Conservation (phyloP, 2,888 invertebrate genomes). For the Aleiodes leptofemur region DNA sequence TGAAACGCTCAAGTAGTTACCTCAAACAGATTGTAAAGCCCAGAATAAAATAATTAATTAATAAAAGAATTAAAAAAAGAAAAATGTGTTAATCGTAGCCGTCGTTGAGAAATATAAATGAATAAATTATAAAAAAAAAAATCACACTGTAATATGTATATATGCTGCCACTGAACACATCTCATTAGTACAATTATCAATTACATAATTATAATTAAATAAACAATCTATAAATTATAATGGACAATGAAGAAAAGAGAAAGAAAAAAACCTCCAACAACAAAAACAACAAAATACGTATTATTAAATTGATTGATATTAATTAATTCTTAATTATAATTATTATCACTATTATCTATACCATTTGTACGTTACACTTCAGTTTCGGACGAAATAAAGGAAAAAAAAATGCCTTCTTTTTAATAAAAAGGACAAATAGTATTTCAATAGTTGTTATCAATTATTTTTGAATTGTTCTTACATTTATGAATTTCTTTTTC, state of each 20-base stretch:
- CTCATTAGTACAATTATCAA: slow-evolving; percentile 74
- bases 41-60: slow-evolving; percentile 1
- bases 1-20: slow-evolving; percentile 52
- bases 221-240: slow-evolving; percentile 56
- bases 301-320: slow-evolving; percentile 71
- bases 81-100: slow-evolving; percentile 53
- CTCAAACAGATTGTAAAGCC: slow-evolving; percentile 53
- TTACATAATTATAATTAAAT: slow-evolving; percentile 64
- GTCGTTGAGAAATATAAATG: slow-evolving; percentile 54
- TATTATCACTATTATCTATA: slow-evolving; percentile 74
- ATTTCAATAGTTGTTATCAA: slow-evolving; percentile 4
- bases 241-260: slow-evolving; percentile 42
- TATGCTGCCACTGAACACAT: slow-evolving; percentile 75
- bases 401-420: slow-evolving; percentile 76
- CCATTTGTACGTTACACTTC: slow-evolving; percentile 75
- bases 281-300: slow-evolving; percentile 45
- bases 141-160: slow-evolving; percentile 64
- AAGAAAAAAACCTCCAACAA: slow-evolving; percentile 54
- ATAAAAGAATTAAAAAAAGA: background rate
- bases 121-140: slow-evolving; percentile 46
- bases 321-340: slow-evolving; percentile 73
- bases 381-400: slow-evolving; percentile 73
- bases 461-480: background rate
- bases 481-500: background rate
- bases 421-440: slow-evolving; percentile 66